Evolutionary conservation across 2,888 invertebrate species (phyloP), one percentile per base, ranked within the genome.

Genomic region (Blera fallax): DNA sequence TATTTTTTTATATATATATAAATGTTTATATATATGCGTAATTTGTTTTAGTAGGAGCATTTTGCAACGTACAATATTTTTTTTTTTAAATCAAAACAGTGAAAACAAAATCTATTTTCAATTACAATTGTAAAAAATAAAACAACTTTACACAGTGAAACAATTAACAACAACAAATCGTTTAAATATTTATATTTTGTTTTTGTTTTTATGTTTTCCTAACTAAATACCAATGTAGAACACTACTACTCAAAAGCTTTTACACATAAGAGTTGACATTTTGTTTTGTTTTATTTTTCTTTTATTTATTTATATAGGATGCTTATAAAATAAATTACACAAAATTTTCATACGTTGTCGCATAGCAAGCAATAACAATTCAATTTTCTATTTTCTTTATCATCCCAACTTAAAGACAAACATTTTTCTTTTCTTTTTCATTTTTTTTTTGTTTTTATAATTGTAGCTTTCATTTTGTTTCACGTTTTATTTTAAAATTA

Each of bases 131-230:
- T 24, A 34, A 54, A 40, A 45, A 70, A 43, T 34, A 62, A 54
- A 64, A 70, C 34, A 69, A 76, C 50, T 69, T 70, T 72, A 54
- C 70, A 72, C 62, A 64, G 70, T 70, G 56, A 79, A 74, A 69
- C 79, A 80, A 87, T 70, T 78, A 87, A 77, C 79, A 83, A 80
- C 83, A 87, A 77, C 76, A 79, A 80, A 82, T 72, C 65, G 72
- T 85, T 67, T 78, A 40, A 58, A 56, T 73, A 48, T 65, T 34
- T 45, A n/a, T 43, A 18, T 21, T 50, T 54, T 60, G 62, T 16
- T 77, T 8, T 58, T 56, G n/a, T 32, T 10, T 50, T 34, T 40
- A 45, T 70, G 34, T 37, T 52, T 72, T 52, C 48, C 72, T 56
- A 80, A 58, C 62, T 81, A 52, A 76, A 83, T 79, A 87, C 72